Percentiles rank a stretch among this genome's conserved stretches.
Evolutionary conservation across 2,888 invertebrate species (phyloP).

Genomic region (Vandiemenella viatica): DNA sequence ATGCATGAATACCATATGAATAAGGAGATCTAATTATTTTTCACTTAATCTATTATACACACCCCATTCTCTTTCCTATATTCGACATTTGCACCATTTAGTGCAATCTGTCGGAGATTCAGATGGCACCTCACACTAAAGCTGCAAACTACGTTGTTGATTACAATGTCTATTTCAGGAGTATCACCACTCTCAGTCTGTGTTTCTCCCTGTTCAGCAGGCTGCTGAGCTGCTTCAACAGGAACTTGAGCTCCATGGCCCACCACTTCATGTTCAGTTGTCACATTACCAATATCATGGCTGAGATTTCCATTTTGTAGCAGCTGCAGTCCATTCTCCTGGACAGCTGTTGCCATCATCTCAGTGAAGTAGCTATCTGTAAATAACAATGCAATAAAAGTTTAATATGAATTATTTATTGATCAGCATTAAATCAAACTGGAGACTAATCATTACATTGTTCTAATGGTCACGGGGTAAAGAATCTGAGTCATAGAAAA

Average conservation of each 20-base stretch:
- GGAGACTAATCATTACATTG: too few relatives aligned
- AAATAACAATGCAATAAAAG: too few relatives aligned
- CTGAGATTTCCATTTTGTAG: slow-evolving; percentile 47
- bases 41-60: too few relatives aligned
- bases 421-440: too few relatives aligned
- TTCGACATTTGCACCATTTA: slow-evolving; percentile 85
- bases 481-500: too few relatives aligned
- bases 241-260: too few relatives aligned
- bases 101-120: slow-evolving; percentile 84
- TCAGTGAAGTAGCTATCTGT: too few relatives aligned
- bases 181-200: slow-evolving; percentile 35
- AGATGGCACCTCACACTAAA: slow-evolving; percentile 94
- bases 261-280: background rate
- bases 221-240: background rate
- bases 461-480: too few relatives aligned
- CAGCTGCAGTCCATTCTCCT: slow-evolving; percentile 68
- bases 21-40: too few relatives aligned
- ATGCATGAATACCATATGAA: too few relatives aligned
- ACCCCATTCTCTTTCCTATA: slow-evolving; percentile 85
- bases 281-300: slow-evolving; percentile 27
- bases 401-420: too few relatives aligned
- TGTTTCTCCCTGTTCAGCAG: slow-evolving; percentile 3
- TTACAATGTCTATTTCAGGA: slow-evolving; percentile 83
- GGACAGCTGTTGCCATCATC: slow-evolving; percentile 64
- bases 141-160: slow-evolving; percentile 95